Evolutionary conservation across 2,888 invertebrate species (phyloP).

Genomic region (Ichneumoninae sp.): DNA sequence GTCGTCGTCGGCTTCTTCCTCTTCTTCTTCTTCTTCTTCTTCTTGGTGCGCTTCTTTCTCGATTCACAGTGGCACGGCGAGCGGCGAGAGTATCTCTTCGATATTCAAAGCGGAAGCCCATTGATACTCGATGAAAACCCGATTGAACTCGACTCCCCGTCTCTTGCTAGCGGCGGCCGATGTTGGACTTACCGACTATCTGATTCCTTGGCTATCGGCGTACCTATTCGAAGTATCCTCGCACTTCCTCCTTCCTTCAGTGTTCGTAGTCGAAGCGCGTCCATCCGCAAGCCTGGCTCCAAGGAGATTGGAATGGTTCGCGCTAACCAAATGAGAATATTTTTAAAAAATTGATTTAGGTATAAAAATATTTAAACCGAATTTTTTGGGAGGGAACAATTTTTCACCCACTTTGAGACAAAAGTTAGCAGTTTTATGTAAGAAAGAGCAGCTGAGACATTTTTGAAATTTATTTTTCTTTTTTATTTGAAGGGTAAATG

Average conservation of each 20-base stretch:
- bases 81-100: constrained; percentile 52
- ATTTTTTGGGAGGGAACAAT: background rate
- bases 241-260: background rate
- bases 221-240: background rate
- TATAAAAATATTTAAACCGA: background rate
- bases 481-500: no score
- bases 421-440: background rate
- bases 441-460: no score
- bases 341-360: background rate
- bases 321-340: background rate
- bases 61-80: constrained; percentile 19
- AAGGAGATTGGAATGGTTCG: background rate
- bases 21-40: constrained; percentile 13
- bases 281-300: background rate
- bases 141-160: constrained; percentile 47
- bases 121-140: constrained; percentile 65
- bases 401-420: background rate
- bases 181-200: constrained; percentile 3
- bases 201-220: background rate
- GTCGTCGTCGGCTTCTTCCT: constrained; percentile 10
- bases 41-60: constrained; percentile 27
- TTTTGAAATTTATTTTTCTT: no score
- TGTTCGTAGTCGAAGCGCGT: background rate
- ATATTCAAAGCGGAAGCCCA: constrained; percentile 66
- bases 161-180: background rate